Conservation (phyloP, 2,113 vertebrate genomes). For the Eira barbara region DNA sequence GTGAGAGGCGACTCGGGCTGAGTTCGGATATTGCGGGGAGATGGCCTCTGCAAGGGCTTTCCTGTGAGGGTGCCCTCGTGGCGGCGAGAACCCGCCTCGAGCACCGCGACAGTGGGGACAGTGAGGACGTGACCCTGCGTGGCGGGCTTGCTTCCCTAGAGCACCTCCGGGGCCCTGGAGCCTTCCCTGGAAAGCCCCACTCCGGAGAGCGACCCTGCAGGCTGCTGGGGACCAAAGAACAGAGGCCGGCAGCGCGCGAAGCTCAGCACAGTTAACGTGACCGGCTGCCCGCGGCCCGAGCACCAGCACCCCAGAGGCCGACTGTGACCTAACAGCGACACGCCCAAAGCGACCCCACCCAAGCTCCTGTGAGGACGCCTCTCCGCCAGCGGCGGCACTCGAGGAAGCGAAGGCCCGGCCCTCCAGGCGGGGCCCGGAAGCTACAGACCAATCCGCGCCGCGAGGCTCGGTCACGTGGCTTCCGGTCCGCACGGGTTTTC, state of each 20-base stretch:
- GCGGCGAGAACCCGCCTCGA: neutral
- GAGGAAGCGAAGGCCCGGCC: rapidly evolving
- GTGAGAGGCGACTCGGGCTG: neutral
- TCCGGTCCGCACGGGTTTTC: rapidly evolving
- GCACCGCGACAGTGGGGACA: neutral
- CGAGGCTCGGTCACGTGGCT: neutral
- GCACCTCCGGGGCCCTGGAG: too few relatives aligned
- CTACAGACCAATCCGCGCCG: neutral
- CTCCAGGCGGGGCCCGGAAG: neutral
- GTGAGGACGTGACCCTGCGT: neutral
- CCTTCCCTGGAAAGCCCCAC: neutral
- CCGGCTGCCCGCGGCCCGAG: rapidly evolving
- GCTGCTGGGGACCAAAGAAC: neutral
- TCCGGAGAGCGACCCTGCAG: neutral
- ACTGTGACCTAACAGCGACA: rapidly evolving
- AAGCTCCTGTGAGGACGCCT: rapidly evolving
- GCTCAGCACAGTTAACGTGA: rapidly evolving
- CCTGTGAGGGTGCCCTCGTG: neutral
- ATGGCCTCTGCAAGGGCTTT: neutral
- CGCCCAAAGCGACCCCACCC: rapidly evolving
- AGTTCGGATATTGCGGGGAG: neutral
- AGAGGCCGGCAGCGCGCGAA: neutral
- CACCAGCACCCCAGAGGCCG: rapidly evolving
- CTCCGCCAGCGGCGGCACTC: rapidly evolving
- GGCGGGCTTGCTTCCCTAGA: neutral